Evolutionary conservation across 1,140 invertebrate genomes (phyloP), one percentile per base, ranked within the genome.

Genomic region (Aphaenogaster floridana): DNA sequence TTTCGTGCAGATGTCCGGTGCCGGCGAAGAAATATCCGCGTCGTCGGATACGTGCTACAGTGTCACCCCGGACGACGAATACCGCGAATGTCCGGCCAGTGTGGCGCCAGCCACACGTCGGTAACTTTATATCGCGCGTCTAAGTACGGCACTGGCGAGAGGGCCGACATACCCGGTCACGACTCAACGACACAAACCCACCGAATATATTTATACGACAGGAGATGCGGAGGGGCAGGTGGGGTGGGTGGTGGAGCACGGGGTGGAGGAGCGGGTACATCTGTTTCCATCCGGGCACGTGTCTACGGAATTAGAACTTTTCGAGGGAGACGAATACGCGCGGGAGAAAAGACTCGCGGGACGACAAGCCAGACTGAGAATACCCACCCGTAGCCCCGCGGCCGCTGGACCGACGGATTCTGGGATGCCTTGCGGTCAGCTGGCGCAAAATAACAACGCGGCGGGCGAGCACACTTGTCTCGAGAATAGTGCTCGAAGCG

Each of bases 221-320:
- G 59, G 50, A 54, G 76, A 78, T 50, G 66, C 66, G 87, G 77
- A 66, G 36, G 8, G 45, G n/a, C 11, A 45, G 34, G 5, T 8
- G 39, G 59, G 7, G 59, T 9, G 71, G 48, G 7, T 17, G n/a
- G 76, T 1, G 74, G 45, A 28, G 45, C 45, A 36, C 61, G 63
- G 39, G 7, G 21, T 36, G 45, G 39, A 48, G 52, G 45, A 59
- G 34, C 69, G 76, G 74, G 84, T 86, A 91, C 91, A 92, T 92
- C 91, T 92, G 91, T 92, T 92, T 88, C 91, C 91, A 92, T 92
- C 91, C 89, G 91, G 88, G 88, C 91, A 92, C 91, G 91, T 92
- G 91, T 92, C 89, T 81, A 92, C 91, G 84, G 68, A 92, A 92
- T 92, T 92, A 92, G 91, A 92, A 92, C 86, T 81, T 71, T 88